Evolutionary conservation across 2,113 vertebrate species (phyloP), one percentile per base, ranked within the genome.

Genomic region (Sitta europaea): DNA sequence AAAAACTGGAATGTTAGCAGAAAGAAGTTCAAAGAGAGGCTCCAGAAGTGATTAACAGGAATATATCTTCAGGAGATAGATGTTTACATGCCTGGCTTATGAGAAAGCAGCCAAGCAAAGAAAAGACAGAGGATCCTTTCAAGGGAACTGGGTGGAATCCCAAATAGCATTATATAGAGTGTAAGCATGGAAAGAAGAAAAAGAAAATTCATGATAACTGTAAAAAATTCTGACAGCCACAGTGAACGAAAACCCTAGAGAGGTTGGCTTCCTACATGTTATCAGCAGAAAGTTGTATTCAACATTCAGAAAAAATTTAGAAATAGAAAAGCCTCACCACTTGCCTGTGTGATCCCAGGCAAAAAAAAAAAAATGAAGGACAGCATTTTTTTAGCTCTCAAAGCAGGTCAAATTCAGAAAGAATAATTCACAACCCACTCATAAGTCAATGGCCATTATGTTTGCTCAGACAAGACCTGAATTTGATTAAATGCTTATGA

Each of bases 401-500:
- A 82, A 82, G 66, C 38, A 78, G 58, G 67, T 92, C 88, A 90
- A 12, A 92, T 88, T 90, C 53, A 66, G 68, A 80, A 92, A 80
- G 68, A 63, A 74, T 70, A 77, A 88, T 83, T 92, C 76, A 71
- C 88, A 91, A 91, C 27, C 28, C 61, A 66, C 59, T 81, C 36
- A 14, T 66, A 94, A 94, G 62, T 86, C 86, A 86, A 93, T 66
- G 48, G 43, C 63, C 57, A 84, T 93, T 94, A 88, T 72, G 57
- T 86, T 97, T 94, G 82, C 73, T 95, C 48, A 74, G 83, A 91
- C 72, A 84, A 96, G 59, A 76, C 57, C 36, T 72, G 92, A 94
- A 94, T 94, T 92, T 88, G 91, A 94, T 84, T 89, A 86, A 97
- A 94, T 71, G 48, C 27, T 74, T 94, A 86, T 51, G 22, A 84